Base-by-base conservation (phyloP, 2,113 vertebrate species). In the Hemicordylus capensis region DNA sequence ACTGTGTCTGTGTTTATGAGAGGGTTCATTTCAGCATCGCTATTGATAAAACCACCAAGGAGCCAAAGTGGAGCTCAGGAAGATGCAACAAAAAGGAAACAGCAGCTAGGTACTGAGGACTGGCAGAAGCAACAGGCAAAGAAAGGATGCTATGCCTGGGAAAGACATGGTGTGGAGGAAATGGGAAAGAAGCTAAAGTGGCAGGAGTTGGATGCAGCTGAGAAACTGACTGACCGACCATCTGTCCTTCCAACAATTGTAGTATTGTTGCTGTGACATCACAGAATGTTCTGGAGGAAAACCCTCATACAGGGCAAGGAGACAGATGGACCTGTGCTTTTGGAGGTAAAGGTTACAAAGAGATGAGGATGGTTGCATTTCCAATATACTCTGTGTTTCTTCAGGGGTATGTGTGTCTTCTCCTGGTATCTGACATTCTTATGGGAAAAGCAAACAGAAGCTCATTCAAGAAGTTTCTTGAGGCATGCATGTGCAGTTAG, bases 41-140 rank as follows among this genome's bases (percentile, higher is more conserved):
- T 48, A 87, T 76, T 91, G 91, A 90, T 85, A 93, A 78, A 80
- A 37, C 17, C 19, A 24, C 51, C 11, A 1, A 67, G 19, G 6
- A 48, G 31, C 39, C 76, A 67, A 54, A 66, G 31, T 54, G 24
- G 19, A 28, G 34, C 17, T 67, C n/a, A 56, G 44, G 48, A 70
- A 39, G 10, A n/a, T 69, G 48, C 34, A 37, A 51, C 37, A 15
- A 31, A 20, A 56, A 24, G 8, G 22, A 81, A 72, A 7, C 51
- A 56, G 26, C 26, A 2, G 8, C 22, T 26, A 19, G 15, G 9
- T 59, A 42, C 9, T 14, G n/a, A 79, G 28, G 7, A 34, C n/a
- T 66, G 44, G 61, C 31, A 44, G 61, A 66, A 66, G 26, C 14
- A 59, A 42, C 15, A 58, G 1, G 4, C 51, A 44, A 10, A 42